Base-by-base conservation (phyloP, 2,797 vertebrate species). In the Semaprochilodus insignis region DNA sequence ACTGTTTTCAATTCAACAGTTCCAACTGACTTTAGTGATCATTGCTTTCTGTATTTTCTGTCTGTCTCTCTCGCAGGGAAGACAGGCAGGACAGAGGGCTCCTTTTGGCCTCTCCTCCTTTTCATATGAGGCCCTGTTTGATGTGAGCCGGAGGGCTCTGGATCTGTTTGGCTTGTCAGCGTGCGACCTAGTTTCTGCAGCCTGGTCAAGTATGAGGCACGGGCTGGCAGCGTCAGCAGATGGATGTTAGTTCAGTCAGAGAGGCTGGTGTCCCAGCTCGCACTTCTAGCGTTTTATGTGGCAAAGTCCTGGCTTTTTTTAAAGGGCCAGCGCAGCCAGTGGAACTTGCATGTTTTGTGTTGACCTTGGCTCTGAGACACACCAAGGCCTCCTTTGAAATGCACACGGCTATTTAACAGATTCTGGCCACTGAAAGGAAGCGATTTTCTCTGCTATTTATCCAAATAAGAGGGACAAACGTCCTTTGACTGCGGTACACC, bases 391-490 rank as follows among this genome's bases (percentile, higher is more conserved):
- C 21, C 80, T 87, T 86, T 87, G 82, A 90, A 89, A 78, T 3
- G 72, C 79, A 79, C 76, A 65, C 62, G 69, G 40, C 59, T 78
- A 72, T 75, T 85, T 83, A 78, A 87, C 52, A 27, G 78, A 81
- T 78, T 10, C 52, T 59, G 77, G 62, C 74, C 17, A 5, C 70
- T 66, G 83, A 84, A 87, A 82, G 82, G 79, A 88, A 48, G 65
- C 57, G 21, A 79, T 90, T 91, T 89, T 88, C 82, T 83, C 74
- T 48, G 62, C 54, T 86, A 77, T 90, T 90, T 91, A 87, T 86
- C 77, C 78, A 87, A 91, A 89, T 85, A 74, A 87, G 27, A 77
- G 34, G 52, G 51, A 81, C 74, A 87, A 86, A 81, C 34, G 48
- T 83, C 52, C 59, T 80, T 84, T 83, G 78, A 83, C 82, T 82